Base-by-base conservation (phyloP, 2,888 invertebrate genomes). In the Rosalia funebris region DNA sequence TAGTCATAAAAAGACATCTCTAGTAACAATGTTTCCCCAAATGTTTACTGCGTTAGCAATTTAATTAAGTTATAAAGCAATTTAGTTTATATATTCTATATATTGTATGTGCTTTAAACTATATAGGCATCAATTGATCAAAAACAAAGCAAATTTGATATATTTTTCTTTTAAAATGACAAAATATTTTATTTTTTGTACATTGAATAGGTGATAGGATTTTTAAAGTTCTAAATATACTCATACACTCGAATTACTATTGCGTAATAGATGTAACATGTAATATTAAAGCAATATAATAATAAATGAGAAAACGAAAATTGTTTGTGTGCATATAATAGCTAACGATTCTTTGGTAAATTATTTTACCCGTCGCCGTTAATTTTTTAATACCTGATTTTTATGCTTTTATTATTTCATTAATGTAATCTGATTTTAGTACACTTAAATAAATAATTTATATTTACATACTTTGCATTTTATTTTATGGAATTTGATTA, bases 401-500 rank as follows among this genome's bases (percentile, higher is more conserved):
- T 36, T 17, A 11, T 48, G 48, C 48, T 48, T 48, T 34, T 48
- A 48, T 32, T 32, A 36, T 48, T 48, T 46, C 3, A 25, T 25
- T 9, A 46, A 46, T 46, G 46, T 46, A 46, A 48, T 48, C 15
- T 41, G 36, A 48, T 48, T 48, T 47, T 48, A 47, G 19, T 34
- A 36, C 48, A 48, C 48, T n/a, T n/a, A n/a, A 48, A 48, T 48
- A 48, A 36, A 48, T 48, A 48, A 48, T 48, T 48, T 48, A 48
- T 48, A 48, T 36, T 48, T 12, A n/a, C n/a, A n/a, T n/a, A n/a
- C n/a, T n/a, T n/a, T n/a, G n/a, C n/a, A n/a, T n/a, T n/a, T n/a
- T n/a, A n/a, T n/a, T n/a, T n/a, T n/a, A n/a, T n/a, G n/a, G n/a
- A n/a, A n/a, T n/a, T n/a, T n/a, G n/a, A n/a, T n/a, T n/a, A n/a